Base-by-base conservation (phyloP, 2,113 vertebrate species). In the Crotalus viridis region DNA sequence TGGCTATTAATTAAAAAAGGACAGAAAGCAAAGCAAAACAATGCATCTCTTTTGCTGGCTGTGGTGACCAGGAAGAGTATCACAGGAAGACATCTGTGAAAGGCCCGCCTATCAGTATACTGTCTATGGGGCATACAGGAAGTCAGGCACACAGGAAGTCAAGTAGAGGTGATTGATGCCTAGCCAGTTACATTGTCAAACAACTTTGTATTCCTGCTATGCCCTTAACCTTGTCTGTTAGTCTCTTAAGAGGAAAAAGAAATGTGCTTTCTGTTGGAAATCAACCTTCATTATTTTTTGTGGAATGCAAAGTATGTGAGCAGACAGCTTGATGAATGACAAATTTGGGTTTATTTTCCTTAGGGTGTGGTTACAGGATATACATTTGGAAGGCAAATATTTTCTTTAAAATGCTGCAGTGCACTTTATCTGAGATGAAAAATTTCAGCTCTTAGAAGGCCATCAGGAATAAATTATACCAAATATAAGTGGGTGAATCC, bases 51-150 rank as follows among this genome's bases (percentile, higher is more conserved):
- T 90, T 92, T 5, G 91, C 57, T 1, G 59, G 93, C 85, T 93
- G 54, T 1, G 92, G 93, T 95, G 96, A 94, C 95, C 90, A 5
- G 94, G 93, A 97, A 95, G 95, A 97, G 94, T 99, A 99, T 99
- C 98, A 22, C 95, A 96, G 97, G 97, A 97, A 98, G 97, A 98
- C 99, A 99, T 99, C 98, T 99, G 98, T 97, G 97, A 96, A 92
- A 59, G 88, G 95, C 93, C 94, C 90, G 97, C 97, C 97, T 97
- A 98, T 98, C 97, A 95, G 95, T 95, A 94, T 94, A 55, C 94
- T 93, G 51, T 93, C 92, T 93, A 94, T 96, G 87, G 88, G 54
- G 24, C 33, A 28, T 94, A 74, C 43, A 93, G 97, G 97, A 97
- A 98, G 94, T 96, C 94, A 55, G 94, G 96, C 94, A 95, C 94